Percentiles rank a stretch among this genome's conserved stretches.
phyloP scores from a whole-genome alignment of 1,140 invertebrate genomes.

The Drosophila paulistorum region DNA sequence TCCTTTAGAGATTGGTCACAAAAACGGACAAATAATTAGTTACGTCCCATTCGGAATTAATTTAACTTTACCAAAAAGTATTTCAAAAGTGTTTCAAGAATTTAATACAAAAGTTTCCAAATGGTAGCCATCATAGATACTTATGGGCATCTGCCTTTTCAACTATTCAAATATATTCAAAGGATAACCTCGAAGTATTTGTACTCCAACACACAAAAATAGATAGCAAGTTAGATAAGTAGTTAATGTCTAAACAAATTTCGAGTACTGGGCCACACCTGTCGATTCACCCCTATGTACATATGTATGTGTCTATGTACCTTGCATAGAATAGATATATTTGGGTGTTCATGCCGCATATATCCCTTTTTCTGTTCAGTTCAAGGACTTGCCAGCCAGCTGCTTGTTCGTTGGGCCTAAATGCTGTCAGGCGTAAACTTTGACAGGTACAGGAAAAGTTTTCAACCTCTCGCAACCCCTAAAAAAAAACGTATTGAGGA shows the following conservation, averaged over 20 bases:
- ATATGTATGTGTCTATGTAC: conserved; percentile 23
- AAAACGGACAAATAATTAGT: too few species aligned
- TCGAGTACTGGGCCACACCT: conserved; percentile 51
- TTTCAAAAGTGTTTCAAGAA: too few species aligned
- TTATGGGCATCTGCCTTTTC: background rate
- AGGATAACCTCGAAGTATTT: conserved; percentile 17
- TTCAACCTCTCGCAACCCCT: conserved; percentile 21
- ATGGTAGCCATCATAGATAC: background rate
- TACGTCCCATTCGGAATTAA: too few species aligned
- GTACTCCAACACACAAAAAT: conserved; percentile 35
- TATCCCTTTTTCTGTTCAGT: conserved; percentile 36
- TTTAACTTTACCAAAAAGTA: too few species aligned
- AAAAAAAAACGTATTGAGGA: conserved; percentile 8
- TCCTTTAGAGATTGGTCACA: too few species aligned
- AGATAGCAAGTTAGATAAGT: conserved; percentile 53
- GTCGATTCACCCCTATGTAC: conserved; percentile 61
- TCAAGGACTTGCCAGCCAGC: conserved; percentile 52
- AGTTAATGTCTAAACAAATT: conserved; percentile 64
- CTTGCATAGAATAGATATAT: conserved; percentile 1
- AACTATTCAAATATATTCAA: background rate
- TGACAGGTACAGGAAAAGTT: conserved; percentile 75
- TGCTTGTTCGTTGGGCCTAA: conserved; percentile 35
- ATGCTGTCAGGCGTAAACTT: conserved; percentile 75
- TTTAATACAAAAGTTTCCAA: too few species aligned
- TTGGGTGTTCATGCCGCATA: conserved; percentile 24